Conservation (phyloP, 1,140 invertebrate genomes). For the Zaprionus taronus region DNA sequence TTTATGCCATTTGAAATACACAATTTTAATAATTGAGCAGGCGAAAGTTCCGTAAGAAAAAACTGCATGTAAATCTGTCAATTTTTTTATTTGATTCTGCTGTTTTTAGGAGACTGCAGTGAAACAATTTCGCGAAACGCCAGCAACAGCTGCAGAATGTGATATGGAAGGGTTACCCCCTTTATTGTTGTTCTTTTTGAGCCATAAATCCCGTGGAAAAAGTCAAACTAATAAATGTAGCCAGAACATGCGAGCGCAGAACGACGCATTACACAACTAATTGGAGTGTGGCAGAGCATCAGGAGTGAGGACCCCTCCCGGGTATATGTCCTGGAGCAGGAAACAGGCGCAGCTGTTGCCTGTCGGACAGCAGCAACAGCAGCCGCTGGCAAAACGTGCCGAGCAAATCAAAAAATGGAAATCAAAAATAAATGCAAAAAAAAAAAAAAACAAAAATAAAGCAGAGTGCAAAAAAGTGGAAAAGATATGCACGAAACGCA, state of each 20-base stretch:
- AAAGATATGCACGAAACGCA: constrained; percentile 44
- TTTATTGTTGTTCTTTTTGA: constrained; percentile 18
- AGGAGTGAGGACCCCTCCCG: neutral
- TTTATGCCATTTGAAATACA: constrained; percentile 33
- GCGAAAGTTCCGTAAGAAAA: constrained; percentile 14
- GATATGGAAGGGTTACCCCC: constrained; percentile 50
- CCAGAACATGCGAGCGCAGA: constrained; percentile 45
- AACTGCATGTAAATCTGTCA: constrained; percentile 10
- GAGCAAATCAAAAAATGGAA: constrained; percentile 21
- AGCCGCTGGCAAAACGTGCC: constrained; percentile 25
- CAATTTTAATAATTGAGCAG: constrained; percentile 35
- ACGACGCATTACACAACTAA: constrained; percentile 56
- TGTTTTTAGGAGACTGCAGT: neutral
- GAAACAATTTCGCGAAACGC: constrained; percentile 18
- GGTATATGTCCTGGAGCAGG: neutral
- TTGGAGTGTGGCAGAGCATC: constrained; percentile 41
- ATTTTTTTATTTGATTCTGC: constrained; percentile 6
- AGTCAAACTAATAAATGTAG: constrained; percentile 73
- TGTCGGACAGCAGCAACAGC: constrained; percentile 3
- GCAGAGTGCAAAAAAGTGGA: constrained; percentile 4
- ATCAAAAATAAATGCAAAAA: constrained; percentile 22
- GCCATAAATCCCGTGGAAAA: constrained; percentile 69
- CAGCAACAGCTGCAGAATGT: constrained; percentile 54
- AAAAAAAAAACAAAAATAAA: neutral
- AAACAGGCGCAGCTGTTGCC: constrained; percentile 45